These are phyloP conservation scores for Callyntrura sp. DNA, from an alignment of 2,888 invertebrate genomes.

Conservation along the genomic window DNA sequence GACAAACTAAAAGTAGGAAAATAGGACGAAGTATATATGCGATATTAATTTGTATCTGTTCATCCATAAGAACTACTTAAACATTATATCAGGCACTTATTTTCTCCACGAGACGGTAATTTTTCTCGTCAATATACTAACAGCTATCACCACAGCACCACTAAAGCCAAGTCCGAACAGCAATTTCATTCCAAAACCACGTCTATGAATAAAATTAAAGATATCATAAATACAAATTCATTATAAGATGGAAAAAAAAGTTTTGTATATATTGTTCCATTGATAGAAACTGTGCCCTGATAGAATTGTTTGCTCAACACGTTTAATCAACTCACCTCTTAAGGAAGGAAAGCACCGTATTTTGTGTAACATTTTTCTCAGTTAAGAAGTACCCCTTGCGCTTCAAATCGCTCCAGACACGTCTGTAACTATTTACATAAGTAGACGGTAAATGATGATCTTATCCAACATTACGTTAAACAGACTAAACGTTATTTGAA, in stretches of 20 bases:
- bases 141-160: background rate
- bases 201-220: background rate
- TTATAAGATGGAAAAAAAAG: background rate
- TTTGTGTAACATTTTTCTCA: background rate
- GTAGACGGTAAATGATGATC: background rate
- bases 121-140: too few species aligned
- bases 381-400: background rate
- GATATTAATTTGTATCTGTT: too few species aligned
- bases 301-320: too few species aligned
- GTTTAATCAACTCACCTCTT: background rate
- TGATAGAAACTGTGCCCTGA: too few species aligned
- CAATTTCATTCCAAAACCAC: background rate
- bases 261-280: too few species aligned
- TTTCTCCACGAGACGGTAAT: too few species aligned
- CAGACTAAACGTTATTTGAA: too few species aligned
- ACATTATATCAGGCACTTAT: too few species aligned
- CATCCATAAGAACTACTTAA: too few species aligned
- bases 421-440: slow-evolving; percentile 15
- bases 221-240: too few species aligned
- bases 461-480: background rate
- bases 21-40: too few species aligned
- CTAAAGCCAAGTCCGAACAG: slow-evolving; percentile 3
- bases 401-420: slow-evolving; percentile 38
- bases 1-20: too few species aligned
- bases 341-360: background rate